phyloP scores from a whole-genome alignment of 2,797 vertebrate species.

The Gouania willdenowi region DNA sequence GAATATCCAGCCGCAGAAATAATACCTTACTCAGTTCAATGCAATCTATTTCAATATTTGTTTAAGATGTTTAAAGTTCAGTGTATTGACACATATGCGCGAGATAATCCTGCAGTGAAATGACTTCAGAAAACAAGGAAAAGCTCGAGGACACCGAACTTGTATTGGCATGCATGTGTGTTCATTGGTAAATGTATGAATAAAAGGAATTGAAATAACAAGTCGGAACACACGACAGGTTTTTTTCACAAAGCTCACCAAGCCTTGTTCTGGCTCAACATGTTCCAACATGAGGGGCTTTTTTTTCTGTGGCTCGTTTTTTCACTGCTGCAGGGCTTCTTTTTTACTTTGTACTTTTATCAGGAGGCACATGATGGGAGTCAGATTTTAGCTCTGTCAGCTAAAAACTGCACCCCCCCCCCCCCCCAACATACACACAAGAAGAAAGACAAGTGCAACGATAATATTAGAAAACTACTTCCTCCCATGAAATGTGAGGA shows the following conservation, averaged over 20 bases:
- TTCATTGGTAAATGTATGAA: slow-evolving; percentile 16
- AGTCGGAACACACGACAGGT: slow-evolving; percentile 27
- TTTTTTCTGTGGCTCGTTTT: slow-evolving; percentile 27
- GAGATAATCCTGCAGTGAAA: no score
- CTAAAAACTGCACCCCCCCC: slow-evolving; percentile 23
- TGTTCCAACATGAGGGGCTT: slow-evolving; percentile 36
- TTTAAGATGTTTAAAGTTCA: no score
- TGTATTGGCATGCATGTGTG: slow-evolving; percentile 3
- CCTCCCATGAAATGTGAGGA: slow-evolving; percentile 17
- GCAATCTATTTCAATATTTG: no score
- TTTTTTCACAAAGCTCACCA: slow-evolving; percentile 33
- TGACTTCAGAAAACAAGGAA: not conserved
- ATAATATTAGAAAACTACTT: slow-evolving; percentile 4
- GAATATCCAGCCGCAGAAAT: no score
- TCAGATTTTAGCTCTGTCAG: slow-evolving; percentile 38
- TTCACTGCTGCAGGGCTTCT: slow-evolving; percentile 16
- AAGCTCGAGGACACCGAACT: not conserved
- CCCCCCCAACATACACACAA: no score
- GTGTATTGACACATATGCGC: no score
- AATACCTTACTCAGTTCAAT: no score
- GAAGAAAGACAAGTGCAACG: not conserved
- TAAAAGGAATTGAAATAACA: slow-evolving; percentile 29
- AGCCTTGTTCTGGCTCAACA: slow-evolving; percentile 27
- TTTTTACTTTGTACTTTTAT: slow-evolving; percentile 40
- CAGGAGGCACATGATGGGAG: slow-evolving; percentile 25